Base-by-base conservation (phyloP, 2,888 invertebrate genomes). In the Sthenelais limicola region DNA sequence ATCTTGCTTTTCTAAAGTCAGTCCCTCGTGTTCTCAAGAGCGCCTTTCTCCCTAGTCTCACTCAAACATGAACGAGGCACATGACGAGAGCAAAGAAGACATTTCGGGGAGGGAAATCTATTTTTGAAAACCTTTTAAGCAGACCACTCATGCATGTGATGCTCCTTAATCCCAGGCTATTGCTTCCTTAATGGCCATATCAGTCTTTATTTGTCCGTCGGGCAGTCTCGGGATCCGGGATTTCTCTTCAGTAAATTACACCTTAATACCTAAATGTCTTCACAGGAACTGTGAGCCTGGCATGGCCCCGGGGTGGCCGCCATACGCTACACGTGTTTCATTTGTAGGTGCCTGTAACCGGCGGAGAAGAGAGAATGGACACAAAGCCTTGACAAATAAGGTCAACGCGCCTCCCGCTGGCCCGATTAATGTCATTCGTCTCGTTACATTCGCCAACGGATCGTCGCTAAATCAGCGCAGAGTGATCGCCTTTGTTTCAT, bases 101-200 rank as follows among this genome's bases (percentile, higher is more conserved):
- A 62, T 38, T 62, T 62, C 43, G 43, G 26, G 62, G 62, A 38
- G n/a, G 62, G 43, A 54, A 62, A 62, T 62, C 62, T 62, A 62
- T 43, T 62, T 62, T 62, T 62, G 38, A 62, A 62, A 62, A 62
- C 62, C 62, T 62, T 62, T 62, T 62, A 62, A 62, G 62, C 62
- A 43, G 62, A 21, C 21, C 38, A 18, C 21, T 28, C 62, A 62
- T 62, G 62, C 62, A 43, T 62, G 62, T 38, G 62, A 62, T 62
- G 62, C 38, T 43, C 62, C 62, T 62, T 62, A 62, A 62, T 62
- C 35, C 62, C 38, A 15, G 38, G 38, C n/a, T 28, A 62, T 62
- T 62, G 62, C 62, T 38, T n/a, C 38, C 62, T 62, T 62, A 62
- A 62, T 62, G 62, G 62, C 62, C 38, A 43, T 62, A 62, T 62